These are phyloP conservation scores for Actias luna DNA, from an alignment of 2,888 invertebrate genomes.

Conservation along the genomic window DNA sequence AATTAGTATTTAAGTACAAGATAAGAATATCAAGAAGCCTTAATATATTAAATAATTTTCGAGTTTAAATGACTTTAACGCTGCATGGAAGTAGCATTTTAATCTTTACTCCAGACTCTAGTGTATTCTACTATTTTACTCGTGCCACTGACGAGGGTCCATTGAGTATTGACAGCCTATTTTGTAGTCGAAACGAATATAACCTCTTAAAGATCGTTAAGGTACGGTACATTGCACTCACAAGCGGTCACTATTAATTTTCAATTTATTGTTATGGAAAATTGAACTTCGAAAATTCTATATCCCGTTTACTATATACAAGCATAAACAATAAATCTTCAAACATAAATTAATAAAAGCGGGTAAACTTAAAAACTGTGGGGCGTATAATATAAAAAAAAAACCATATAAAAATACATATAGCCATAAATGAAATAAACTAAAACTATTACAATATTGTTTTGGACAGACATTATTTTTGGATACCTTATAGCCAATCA, in stretches of 20 bases:
- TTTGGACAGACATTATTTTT: too few species aligned
- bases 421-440: too few species aligned
- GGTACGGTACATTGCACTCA: constrained; percentile 10
- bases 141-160: constrained; percentile 26
- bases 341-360: too few species aligned
- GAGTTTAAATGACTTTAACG: constrained; percentile 6
- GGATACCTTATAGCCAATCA: too few species aligned
- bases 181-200: constrained; percentile 32
- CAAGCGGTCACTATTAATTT: not conserved
- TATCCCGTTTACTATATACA: not conserved
- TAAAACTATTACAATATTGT: too few species aligned
- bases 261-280: not conserved
- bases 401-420: too few species aligned
- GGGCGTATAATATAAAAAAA: too few species aligned
- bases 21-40: not conserved
- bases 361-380: too few species aligned
- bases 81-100: constrained; percentile 16
- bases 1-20: too few species aligned
- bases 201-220: constrained; percentile 17
- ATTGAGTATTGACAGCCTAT: constrained; percentile 30
- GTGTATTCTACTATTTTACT: constrained; percentile 11
- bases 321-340: too few species aligned
- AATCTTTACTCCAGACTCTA: constrained; percentile 12
- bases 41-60: constrained; percentile 1
- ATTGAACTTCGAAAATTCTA: not conserved